Conservation (phyloP, 1,140 invertebrate genomes). For the Ridgeia piscesae region DNA sequence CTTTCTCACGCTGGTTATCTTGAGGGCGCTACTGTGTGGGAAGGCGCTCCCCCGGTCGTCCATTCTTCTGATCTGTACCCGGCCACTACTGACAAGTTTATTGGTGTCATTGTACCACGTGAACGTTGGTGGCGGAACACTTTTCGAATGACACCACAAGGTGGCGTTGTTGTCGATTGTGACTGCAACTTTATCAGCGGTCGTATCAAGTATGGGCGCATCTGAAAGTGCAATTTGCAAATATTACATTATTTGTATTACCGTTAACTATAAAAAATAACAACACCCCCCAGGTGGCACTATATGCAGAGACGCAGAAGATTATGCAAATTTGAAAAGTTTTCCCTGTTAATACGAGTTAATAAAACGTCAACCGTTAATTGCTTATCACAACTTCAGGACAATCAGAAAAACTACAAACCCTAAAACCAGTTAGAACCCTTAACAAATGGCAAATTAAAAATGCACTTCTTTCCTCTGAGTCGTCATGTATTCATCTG, state of each 20-base stretch:
- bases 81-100: background rate
- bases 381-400: too few species aligned
- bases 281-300: too few species aligned
- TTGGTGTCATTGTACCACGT: constrained; percentile 20
- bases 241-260: too few species aligned
- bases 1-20: background rate
- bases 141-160: constrained; percentile 34
- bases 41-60: background rate
- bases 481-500: too few species aligned
- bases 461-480: too few species aligned
- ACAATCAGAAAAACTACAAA: too few species aligned
- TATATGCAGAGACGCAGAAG: too few species aligned
- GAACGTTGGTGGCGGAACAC: constrained; percentile 37
- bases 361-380: background rate
- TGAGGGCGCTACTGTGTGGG: background rate
- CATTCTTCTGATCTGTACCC: background rate
- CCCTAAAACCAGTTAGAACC: too few species aligned
- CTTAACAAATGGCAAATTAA: too few species aligned
- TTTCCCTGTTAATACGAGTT: background rate
- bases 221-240: constrained; percentile 3
- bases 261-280: too few species aligned
- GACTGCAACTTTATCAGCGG: constrained; percentile 31
- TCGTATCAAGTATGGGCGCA: background rate
- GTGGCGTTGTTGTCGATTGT: constrained; percentile 27
- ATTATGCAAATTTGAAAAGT: background rate